Evolutionary conservation across 2,888 invertebrate genomes (phyloP), one percentile per base, ranked within the genome.

Genomic region (Philaethria dido): DNA sequence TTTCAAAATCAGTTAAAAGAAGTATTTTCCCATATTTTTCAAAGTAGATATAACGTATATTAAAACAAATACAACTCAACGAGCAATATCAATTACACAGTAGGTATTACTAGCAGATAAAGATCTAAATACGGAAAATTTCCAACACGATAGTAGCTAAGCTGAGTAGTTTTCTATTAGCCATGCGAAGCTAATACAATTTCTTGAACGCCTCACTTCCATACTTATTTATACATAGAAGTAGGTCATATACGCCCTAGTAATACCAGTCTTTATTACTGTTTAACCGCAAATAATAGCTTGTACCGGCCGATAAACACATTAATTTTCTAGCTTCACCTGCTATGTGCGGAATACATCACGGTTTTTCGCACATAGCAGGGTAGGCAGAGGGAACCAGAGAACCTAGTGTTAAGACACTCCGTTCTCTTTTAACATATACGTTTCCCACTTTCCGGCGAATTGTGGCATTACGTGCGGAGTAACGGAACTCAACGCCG

Each of bases 201-300:
- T 42, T 42, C n/a, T 57, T 25, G 42, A 5, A 57, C 57, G 57
- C 42, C 25, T 57, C 57, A 39, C 57, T 42, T 42, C 22, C 42
- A 57, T 57, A 62, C 50, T 62, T 62, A 62, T 62, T 62, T 62
- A 62, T n/a, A n/a, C n/a, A n/a, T 62, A 62, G 50, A 62, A 52
- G 16, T 62, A 42, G 62, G 62, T 62, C 62, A 25, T 18, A 39
- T 50, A 62, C 62, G 50, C 62, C 62, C 62, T 52, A 25, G 50
- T 29, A 25, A 52, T 62, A 42, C 50, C 39, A 62, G 39, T 39
- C 50, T 50, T 57, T 57, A 57, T 57, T 16, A 16, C 57, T 57
- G 42, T 42, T 57, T 57, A n/a, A 42, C 42, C 39, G 20, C 16
- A 42, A 42, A 42, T 16, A 33, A 16, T 13, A 16, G 29, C 52